Conservation (phyloP, 1,140 invertebrate genomes). For the Ruditapes philippinarum region DNA sequence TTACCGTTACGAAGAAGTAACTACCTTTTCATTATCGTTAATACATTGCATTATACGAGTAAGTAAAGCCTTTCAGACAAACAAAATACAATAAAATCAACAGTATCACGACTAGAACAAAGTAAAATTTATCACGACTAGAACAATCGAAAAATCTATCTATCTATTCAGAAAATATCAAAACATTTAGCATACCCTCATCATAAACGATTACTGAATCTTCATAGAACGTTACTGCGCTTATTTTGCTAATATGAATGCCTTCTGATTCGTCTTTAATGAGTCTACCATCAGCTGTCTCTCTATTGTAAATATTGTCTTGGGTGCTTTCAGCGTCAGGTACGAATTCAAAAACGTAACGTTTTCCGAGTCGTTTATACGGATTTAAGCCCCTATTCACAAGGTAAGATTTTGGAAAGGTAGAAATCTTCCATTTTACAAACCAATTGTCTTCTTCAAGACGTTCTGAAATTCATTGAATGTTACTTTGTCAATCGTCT, state of each 20-base stretch:
- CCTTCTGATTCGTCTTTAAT: background rate
- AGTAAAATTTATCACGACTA: too few relatives aligned
- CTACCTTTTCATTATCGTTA: too few relatives aligned
- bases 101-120: too few relatives aligned
- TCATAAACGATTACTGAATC: slow-evolving; percentile 52
- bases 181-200: too few relatives aligned
- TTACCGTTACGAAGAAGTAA: too few relatives aligned
- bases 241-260: background rate
- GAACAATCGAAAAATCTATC: too few relatives aligned
- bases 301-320: background rate
- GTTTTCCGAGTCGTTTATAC: slow-evolving; percentile 1
- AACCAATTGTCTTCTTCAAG: slow-evolving; percentile 29
- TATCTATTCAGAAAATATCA: too few relatives aligned
- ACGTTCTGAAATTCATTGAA: background rate
- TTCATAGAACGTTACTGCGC: slow-evolving; percentile 25
- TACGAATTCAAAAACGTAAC: background rate
- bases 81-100: too few relatives aligned
- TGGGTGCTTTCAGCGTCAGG: background rate
- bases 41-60: too few relatives aligned
- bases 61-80: too few relatives aligned
- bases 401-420: slow-evolving; percentile 51
- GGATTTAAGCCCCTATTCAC: slow-evolving; percentile 33
- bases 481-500: too few relatives aligned
- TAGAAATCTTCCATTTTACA: slow-evolving; percentile 43
- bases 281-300: background rate